Evolutionary conservation across 92 coral and sea anemone species (phyloP).

Genomic region (Phenganax marumi): DNA sequence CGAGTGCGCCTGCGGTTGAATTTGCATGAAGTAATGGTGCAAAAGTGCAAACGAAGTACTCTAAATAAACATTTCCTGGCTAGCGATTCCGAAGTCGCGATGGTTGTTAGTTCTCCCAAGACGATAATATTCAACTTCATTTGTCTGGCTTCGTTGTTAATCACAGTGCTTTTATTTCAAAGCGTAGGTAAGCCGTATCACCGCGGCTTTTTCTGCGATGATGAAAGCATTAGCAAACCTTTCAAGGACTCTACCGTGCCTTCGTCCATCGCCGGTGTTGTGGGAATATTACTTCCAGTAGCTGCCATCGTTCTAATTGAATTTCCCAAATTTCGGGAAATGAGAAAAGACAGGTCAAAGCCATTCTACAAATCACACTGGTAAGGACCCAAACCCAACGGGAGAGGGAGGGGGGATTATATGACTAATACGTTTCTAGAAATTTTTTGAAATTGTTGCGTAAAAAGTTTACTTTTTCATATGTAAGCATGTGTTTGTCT

Average conservation of each 20-base stretch:
- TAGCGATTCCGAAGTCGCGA: not conserved
- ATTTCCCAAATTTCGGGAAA: conserved; percentile 22
- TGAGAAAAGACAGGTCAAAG: conserved; percentile 35
- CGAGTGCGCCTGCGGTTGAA: not conserved
- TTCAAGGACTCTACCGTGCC: conserved; percentile 71
- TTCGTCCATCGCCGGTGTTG: conserved; percentile 51
- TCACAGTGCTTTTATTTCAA: conserved; percentile 48
- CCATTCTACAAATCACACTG: conserved; percentile 35
- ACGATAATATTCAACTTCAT: conserved; percentile 1
- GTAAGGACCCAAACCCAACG: not conserved
- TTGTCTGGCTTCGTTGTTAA: conserved; percentile 34
- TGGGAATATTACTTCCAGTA: conserved; percentile 58
- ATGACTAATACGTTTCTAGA: too few species aligned
- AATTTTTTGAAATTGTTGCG: too few species aligned
- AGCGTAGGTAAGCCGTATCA: conserved; percentile 65
- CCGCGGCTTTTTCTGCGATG: conserved; percentile 87
- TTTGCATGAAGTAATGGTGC: not conserved
- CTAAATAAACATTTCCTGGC: too few species aligned
- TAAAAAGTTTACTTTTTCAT: too few species aligned
- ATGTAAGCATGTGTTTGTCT: too few species aligned
- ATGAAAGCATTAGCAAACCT: conserved; percentile 91
- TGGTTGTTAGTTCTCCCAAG: not conserved
- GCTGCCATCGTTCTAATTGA: conserved; percentile 50
- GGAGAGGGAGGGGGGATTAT: too few species aligned
- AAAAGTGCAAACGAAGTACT: too few species aligned